Evolutionary conservation across 2,888 invertebrate species (phyloP), one percentile per base, ranked within the genome.

Genomic region (Agrochola lota): DNA sequence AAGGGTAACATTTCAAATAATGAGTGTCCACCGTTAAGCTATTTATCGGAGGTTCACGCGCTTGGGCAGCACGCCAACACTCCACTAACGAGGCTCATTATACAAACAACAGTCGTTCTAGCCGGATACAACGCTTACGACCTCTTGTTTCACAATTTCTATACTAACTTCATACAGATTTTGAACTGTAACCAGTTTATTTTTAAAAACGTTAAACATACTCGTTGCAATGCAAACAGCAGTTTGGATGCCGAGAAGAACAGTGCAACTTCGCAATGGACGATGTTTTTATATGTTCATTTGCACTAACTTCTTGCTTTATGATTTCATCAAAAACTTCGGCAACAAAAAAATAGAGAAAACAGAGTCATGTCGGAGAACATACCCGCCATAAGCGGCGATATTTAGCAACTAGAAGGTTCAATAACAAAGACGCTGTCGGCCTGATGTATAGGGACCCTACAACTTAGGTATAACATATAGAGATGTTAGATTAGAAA

Each of bases 41-140:
- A 86, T 88, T 86, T 86, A 86, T 76, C 66, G 67, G 73, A 84
- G 82, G 84, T 73, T 80, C 71, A 73, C 64, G 85, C 76, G 77
- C 74, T 49, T 87, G 90, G 93, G 93, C 91, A 88, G 77, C 57
- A 74, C 81, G 94, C 94, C 94, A 93, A 92, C 88, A 89, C 90
- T 88, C 90, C 90, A 92, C 92, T 93, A 94, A 94, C 93, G 91
- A 92, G 91, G 84, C 90, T 93, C 93, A 93, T 94, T 93, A 93
- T 90, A 92, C 92, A 92, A 92, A 93, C 93, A 92, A 90, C 89
- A 89, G 88, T 89, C 87, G 86, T 87, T 88, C 87, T 78, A 88
- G 74, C 87, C 88, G 88, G 89, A 90, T 87, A 88, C 87, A 88
- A 89, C 83, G 87, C 85, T 87, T 87, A 88, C 85, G 85, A 88